Base-by-base conservation (phyloP, 2,888 invertebrate species). In the Venusia cambrica region DNA sequence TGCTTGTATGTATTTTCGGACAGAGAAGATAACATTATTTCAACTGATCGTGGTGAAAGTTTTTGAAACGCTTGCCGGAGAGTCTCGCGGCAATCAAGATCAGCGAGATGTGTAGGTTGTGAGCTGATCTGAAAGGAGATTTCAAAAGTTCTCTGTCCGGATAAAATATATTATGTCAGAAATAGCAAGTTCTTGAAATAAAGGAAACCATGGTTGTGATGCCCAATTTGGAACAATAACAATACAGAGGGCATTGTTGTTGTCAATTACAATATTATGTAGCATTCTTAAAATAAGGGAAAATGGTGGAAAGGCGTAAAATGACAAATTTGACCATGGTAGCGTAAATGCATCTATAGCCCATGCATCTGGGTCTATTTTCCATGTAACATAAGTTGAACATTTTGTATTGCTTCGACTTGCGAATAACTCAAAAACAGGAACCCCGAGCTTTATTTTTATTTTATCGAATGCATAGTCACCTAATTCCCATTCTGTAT, bases 221-320 rank as follows among this genome's bases (percentile, higher is more conserved):
- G 38, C 25, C 41, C 45, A 45, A 16, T 36, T 6, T 20, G 42
- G 45, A 7, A 42, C 34, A 2, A 46, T 36, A 1, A 46, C 35
- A n/a, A 45, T 41, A 10, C 38, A n/a, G n/a, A n/a, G n/a, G n/a
- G n/a, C 40, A 1, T 30, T 15, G 5, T 38, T 26, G 5, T 22
- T 30, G 1, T 45, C 40, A 8, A 8, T 12, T 2, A 41, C 19
- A 11, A 41, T 38, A 28, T 50, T 47, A 15, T 38, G 36, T 3
- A 50, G 10, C 2, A 21, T 7, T 32, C 43, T 50, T 18, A 21
- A 1, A 2, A 50, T 35, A 4, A 47, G 2, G 2, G 43, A 6
- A 29, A 50, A 45, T n/a, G 45, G 50, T 18, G 47, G 45, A 21
- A 50, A 49, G 1, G 49, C 46, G 17, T 46, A 46, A 24, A 49